Conservation (phyloP, 2,888 invertebrate species). For the Drosophila macrospina region DNA sequence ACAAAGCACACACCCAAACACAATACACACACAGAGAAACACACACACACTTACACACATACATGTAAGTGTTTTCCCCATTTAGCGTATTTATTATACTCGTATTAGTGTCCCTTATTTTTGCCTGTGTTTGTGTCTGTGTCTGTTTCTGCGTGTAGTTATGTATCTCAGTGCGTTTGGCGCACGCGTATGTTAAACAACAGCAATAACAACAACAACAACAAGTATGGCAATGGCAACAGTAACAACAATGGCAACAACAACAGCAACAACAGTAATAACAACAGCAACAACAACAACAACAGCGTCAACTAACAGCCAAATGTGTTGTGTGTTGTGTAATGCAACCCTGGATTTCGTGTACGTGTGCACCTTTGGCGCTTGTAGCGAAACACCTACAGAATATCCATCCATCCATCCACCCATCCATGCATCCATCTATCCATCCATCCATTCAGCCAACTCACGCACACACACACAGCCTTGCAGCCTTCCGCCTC, state of each 20-base stretch:
- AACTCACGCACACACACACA: constrained; percentile 20
- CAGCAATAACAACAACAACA: constrained; percentile 45
- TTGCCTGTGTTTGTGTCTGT: constrained; percentile 33
- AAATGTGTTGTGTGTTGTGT: constrained; percentile 82
- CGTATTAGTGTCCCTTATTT: constrained; percentile 60
- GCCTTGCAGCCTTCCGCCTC: constrained; percentile 35
- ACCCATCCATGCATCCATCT: constrained; percentile 31
- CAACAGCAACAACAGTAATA: constrained; percentile 14
- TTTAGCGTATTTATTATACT: constrained; percentile 76
- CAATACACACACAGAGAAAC: constrained; percentile 18
- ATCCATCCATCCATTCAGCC: constrained; percentile 22
- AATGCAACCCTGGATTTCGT: constrained; percentile 84
- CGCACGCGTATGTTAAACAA: constrained; percentile 73
- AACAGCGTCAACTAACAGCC: constrained; percentile 60
- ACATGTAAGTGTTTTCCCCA: constrained; percentile 67
- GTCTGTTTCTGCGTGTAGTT: constrained; percentile 39
- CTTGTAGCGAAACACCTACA: constrained; percentile 73
- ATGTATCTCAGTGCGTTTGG: constrained; percentile 57
- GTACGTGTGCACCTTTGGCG: constrained; percentile 83
- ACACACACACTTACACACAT: constrained; percentile 10
- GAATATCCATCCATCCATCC: constrained; percentile 40
- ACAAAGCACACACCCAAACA: constrained; percentile 23
- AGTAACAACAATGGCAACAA: constrained; percentile 29
- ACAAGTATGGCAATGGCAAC: constrained; percentile 19
- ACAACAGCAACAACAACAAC: constrained; percentile 32